phyloP scores from a whole-genome alignment of 1,140 invertebrate species.

The Nilaparvata lugens region DNA sequence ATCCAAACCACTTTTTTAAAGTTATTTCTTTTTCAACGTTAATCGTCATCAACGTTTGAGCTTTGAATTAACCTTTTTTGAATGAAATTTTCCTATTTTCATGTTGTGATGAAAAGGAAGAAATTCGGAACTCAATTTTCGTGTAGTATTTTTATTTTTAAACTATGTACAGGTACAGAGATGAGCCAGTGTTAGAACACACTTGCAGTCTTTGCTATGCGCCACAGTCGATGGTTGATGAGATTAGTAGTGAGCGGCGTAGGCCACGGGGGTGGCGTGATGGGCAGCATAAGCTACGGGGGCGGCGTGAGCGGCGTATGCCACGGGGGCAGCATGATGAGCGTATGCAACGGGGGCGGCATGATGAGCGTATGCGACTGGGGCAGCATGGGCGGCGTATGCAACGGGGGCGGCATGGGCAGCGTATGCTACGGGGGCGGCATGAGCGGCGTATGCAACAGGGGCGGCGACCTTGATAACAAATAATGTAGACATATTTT shows the following conservation, averaged over 20 bases:
- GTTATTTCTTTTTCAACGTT: no score
- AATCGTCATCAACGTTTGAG: no score
- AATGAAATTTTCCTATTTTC: no score
- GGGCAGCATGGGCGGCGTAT: constrained; percentile 20
- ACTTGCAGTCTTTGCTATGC: constrained; percentile 9
- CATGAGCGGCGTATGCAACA: constrained; percentile 33
- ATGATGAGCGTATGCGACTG: constrained; percentile 13
- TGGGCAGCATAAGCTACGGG: constrained; percentile 44
- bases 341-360: no score
- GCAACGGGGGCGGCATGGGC: constrained; percentile 27
- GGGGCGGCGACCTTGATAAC: constrained; percentile 26
- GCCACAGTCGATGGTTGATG: neutral
- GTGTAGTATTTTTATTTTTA: no score
- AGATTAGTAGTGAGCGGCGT: constrained; percentile 29
- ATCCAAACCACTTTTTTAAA: no score
- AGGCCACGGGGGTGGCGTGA: constrained; percentile 18
- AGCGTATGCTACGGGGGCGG: constrained; percentile 31
- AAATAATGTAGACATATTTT: no score
- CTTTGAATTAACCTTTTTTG: no score
- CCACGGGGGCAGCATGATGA: neutral
- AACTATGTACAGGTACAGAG: no score
- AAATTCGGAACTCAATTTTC: no score
- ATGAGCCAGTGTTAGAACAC: constrained; percentile 1
- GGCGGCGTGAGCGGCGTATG: constrained; percentile 12
- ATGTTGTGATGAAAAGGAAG: no score